phyloP scores from a whole-genome alignment of 2,888 invertebrate genomes.

The Hecatera dysodea region DNA sequence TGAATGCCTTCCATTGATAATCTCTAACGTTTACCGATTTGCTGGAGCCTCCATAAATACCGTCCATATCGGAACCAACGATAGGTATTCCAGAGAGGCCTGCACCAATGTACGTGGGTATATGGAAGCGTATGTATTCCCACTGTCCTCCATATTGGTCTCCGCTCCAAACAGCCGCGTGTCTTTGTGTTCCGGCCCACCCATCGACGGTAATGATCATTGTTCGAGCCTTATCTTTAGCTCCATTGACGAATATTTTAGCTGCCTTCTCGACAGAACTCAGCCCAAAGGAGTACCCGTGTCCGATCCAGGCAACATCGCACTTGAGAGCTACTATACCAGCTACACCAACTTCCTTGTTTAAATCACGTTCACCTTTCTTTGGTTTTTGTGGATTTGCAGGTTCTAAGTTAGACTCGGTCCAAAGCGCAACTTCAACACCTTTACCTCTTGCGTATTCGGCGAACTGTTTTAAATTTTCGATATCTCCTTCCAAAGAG shows the following conservation, averaged over 20 bases:
- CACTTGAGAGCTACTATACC: constrained; percentile 85
- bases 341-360: constrained; percentile 81
- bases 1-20: constrained; percentile 88
- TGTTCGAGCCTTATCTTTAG: constrained; percentile 73
- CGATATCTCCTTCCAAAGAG: constrained; percentile 82
- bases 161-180: constrained; percentile 86
- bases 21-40: constrained; percentile 83
- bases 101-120: constrained; percentile 86
- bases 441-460: constrained; percentile 80
- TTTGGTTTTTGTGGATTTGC: constrained; percentile 81
- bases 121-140: constrained; percentile 88
- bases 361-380: constrained; percentile 86
- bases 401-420: constrained; percentile 84
- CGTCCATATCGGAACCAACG: constrained; percentile 87
- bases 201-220: constrained; percentile 87
- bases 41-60: constrained; percentile 82
- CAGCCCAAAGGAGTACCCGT: constrained; percentile 85
- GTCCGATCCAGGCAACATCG: constrained; percentile 87
- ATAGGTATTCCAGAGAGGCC: constrained; percentile 86
- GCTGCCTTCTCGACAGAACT: constrained; percentile 83
- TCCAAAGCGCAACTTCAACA: constrained; percentile 86
- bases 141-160: constrained; percentile 87
- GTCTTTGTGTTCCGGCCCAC: constrained; percentile 87
- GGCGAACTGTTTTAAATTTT: constrained; percentile 82
- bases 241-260: constrained; percentile 75